These are phyloP conservation scores for Pogona vitticeps DNA, from an alignment of 2,113 vertebrate genomes.

Conservation along the genomic window DNA sequence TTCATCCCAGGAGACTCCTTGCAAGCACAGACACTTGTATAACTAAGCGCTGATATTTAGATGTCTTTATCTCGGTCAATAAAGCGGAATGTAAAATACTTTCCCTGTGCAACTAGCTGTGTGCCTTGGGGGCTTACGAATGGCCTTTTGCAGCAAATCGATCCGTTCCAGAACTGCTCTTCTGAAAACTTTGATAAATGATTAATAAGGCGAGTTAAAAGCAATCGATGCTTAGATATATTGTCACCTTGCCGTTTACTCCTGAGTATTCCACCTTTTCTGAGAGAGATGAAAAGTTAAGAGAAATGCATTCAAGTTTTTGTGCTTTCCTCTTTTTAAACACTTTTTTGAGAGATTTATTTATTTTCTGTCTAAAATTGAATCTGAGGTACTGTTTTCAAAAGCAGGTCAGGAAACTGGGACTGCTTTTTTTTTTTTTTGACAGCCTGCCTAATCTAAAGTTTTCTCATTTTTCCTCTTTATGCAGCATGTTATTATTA, in stretches of 20 bases:
- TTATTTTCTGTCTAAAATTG: background rate
- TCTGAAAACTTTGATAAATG: conserved; percentile 38
- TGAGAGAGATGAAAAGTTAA: background rate
- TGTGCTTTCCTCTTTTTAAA: background rate
- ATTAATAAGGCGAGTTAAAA: conserved; percentile 40
- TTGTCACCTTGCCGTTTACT: conserved; percentile 15
- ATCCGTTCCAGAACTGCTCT: background rate
- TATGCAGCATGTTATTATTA: background rate
- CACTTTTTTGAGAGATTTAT: background rate
- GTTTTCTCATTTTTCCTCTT: no score
- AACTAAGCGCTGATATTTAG: conserved; percentile 30
- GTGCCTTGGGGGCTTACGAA: background rate
- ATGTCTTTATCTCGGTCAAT: conserved; percentile 20
- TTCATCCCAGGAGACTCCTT: conserved; percentile 1
- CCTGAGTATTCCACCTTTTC: background rate
- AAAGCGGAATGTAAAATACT: conserved; percentile 25
- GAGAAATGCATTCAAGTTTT: background rate
- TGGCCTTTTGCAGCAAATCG: conserved; percentile 10
- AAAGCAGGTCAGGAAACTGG: background rate
- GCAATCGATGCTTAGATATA: conserved; percentile 13
- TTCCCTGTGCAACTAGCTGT: conserved; percentile 1
- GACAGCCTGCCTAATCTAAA: background rate
- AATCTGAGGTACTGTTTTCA: background rate
- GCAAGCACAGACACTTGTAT: background rate
- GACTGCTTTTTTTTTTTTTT: background rate